Conservation (phyloP, 2,113 vertebrate species). For the Eulemur rufifrons region DNA sequence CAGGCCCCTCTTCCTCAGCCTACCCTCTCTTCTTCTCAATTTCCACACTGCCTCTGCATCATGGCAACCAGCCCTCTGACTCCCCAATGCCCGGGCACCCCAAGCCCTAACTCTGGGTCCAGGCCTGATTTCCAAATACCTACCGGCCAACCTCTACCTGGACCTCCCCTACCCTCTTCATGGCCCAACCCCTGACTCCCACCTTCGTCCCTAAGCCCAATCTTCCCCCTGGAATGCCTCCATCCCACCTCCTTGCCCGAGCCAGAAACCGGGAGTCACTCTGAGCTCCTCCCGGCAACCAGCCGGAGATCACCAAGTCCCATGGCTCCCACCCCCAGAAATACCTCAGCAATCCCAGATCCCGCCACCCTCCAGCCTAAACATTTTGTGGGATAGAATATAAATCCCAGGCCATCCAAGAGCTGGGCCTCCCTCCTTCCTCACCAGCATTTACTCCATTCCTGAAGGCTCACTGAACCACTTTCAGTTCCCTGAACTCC, state of each 20-base stretch:
- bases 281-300: not conserved
- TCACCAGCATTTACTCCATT: fast-evolving
- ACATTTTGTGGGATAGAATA: not conserved
- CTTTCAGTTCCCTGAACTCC: not conserved
- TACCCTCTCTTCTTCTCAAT: not conserved
- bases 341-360: not conserved
- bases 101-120: not conserved
- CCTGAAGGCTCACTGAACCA: not conserved
- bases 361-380: not conserved
- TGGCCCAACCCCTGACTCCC: not conserved
- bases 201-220: not conserved
- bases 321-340: not conserved
- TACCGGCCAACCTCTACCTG: not conserved
- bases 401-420: not conserved
- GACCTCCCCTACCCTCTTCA: not conserved
- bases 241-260: not conserved
- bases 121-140: not conserved
- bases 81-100: not conserved
- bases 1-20: not conserved
- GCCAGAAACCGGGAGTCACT: not conserved
- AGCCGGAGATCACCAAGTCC: not conserved
- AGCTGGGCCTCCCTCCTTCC: not conserved
- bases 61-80: no score
- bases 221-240: not conserved
- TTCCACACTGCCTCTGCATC: not conserved